phyloP scores from a whole-genome alignment of 1,140 invertebrate species.

The Bombus consobrinus region DNA sequence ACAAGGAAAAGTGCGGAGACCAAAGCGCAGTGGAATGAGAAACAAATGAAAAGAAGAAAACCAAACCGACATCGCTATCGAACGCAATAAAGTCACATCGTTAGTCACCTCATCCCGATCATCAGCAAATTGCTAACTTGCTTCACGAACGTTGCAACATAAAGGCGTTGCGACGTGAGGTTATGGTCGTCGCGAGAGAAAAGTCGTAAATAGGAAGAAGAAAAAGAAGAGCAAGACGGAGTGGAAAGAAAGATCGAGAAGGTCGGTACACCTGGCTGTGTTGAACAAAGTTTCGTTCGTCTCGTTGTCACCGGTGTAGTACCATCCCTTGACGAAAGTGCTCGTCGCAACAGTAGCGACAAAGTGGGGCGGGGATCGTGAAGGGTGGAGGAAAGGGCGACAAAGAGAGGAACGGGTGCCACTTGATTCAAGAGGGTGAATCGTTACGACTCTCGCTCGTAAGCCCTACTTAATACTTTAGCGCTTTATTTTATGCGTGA shows the following conservation, averaged over 20 bases:
- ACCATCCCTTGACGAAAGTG: conserved; percentile 45
- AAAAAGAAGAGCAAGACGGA: not conserved
- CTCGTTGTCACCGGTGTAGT: conserved; percentile 58
- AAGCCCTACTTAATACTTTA: conserved; percentile 75
- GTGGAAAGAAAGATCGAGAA: conserved; percentile 8
- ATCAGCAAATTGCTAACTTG: not conserved
- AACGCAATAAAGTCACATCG: not conserved
- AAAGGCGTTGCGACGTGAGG: not conserved
- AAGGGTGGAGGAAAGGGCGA: conserved; percentile 17
- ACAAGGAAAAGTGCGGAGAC: not conserved
- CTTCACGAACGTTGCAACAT: not conserved
- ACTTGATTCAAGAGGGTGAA: conserved; percentile 74
- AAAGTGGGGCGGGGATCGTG: not conserved
- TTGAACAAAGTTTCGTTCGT: conserved; percentile 64
- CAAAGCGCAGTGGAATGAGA: too few species aligned
- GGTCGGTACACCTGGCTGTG: conserved; percentile 53
- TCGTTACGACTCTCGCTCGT: conserved; percentile 72
- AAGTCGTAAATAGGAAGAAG: conserved; percentile 30
- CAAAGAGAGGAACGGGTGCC: conserved; percentile 51
- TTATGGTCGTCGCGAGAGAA: not conserved
- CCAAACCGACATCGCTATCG: not conserved
- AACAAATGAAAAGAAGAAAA: not conserved
- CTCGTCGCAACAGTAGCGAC: conserved; percentile 21
- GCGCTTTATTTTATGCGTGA: conserved; percentile 73
- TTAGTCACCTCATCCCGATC: not conserved